Conservation (phyloP, 1,140 invertebrate genomes). For the Tetragnatha versicolor region DNA sequence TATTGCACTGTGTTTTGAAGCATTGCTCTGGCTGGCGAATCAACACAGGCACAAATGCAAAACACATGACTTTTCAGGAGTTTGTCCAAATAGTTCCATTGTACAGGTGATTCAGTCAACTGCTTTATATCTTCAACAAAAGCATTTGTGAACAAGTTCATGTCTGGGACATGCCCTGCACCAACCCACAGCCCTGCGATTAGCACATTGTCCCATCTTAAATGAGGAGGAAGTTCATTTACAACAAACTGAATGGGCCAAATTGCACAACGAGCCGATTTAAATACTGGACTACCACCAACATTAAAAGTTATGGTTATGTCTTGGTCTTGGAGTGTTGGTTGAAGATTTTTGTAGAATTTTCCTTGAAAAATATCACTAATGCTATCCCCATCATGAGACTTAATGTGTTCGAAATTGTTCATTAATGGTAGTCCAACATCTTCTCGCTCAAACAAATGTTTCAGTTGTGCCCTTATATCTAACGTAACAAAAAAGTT, state of each 20-base stretch:
- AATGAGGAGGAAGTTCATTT: neutral
- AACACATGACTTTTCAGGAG: neutral
- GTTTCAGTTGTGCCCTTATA: neutral
- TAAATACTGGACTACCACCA: neutral
- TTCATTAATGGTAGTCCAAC: neutral
- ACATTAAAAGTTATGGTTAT: neutral
- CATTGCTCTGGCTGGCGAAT: constrained; percentile 57
- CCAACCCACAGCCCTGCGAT: neutral
- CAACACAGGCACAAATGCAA: constrained; percentile 10
- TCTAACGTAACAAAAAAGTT: neutral
- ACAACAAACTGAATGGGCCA: neutral
- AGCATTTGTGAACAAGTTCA: neutral
- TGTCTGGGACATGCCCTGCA: neutral
- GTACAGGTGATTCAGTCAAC: neutral
- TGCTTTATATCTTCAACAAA: neutral
- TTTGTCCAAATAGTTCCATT: neutral
- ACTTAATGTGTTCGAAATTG: neutral
- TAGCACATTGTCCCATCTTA: neutral
- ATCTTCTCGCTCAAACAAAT: neutral
- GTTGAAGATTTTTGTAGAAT: neutral
- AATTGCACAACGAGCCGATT: neutral
- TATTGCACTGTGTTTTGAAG: constrained; percentile 56
- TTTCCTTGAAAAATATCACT: neutral
- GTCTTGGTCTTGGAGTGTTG: neutral
- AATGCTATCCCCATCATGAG: neutral